phyloP scores from a whole-genome alignment of 2,888 invertebrate genomes.

The Cryptocheilus praepositus region DNA sequence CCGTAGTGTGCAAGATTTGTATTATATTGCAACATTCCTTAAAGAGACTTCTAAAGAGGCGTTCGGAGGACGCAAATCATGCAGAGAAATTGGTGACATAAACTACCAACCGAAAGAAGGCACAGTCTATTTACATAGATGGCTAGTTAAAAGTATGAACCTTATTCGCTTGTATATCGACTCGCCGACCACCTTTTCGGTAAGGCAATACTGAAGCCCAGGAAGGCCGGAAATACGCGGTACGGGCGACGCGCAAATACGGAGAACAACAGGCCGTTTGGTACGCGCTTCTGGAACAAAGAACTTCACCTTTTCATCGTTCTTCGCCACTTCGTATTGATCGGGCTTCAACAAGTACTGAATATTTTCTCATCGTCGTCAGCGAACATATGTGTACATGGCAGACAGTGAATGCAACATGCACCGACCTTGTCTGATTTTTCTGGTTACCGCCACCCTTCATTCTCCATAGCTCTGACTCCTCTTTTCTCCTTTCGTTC shows the following conservation, averaged over 20 bases:
- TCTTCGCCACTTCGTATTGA: not conserved
- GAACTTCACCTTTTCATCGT: not conserved
- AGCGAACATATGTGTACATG: not conserved
- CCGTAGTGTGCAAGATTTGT: too few relatives aligned
- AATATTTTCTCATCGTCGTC: not conserved
- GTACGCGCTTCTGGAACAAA: not conserved
- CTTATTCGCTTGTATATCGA: slow-evolving; percentile 38
- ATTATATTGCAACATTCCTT: not conserved
- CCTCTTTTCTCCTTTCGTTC: not conserved
- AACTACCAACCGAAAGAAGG: too few relatives aligned
- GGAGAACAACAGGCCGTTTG: slow-evolving; percentile 1
- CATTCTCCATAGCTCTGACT: not conserved
- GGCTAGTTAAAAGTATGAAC: too few relatives aligned
- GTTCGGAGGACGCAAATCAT: too few relatives aligned
- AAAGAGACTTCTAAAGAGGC: too few relatives aligned
- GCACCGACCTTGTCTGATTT: slow-evolving; percentile 2
- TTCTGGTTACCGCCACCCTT: slow-evolving; percentile 1
- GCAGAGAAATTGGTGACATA: too few relatives aligned
- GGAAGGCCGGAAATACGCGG: slow-evolving; percentile 58
- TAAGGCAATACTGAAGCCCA: slow-evolving; percentile 66
- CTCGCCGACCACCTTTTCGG: slow-evolving; percentile 59
- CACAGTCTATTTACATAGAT: too few relatives aligned
- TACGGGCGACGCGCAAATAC: slow-evolving; percentile 38
- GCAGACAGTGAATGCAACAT: not conserved
- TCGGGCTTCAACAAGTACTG: not conserved